Conservation (phyloP, 2,113 vertebrate genomes). For the Tetraodon nigroviridis region DNA sequence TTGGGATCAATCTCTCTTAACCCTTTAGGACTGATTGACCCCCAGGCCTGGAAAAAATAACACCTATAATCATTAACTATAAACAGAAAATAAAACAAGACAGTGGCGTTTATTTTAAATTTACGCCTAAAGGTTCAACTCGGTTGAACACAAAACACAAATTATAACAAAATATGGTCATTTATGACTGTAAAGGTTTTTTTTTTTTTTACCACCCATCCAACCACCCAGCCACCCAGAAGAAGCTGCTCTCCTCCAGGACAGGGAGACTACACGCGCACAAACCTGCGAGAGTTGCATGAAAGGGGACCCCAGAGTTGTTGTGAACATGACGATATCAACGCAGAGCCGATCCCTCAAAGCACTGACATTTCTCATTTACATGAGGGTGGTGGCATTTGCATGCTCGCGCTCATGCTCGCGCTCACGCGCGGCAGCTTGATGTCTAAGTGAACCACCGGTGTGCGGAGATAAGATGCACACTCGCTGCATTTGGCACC, state of each 20-base stretch:
- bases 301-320: slow-evolving; percentile 14
- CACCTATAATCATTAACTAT: too few relatives aligned
- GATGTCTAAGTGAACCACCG: slow-evolving; percentile 12
- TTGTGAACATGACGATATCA: slow-evolving; percentile 10
- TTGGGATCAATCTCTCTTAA: too few relatives aligned
- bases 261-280: slow-evolving; percentile 8
- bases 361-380: slow-evolving; percentile 42
- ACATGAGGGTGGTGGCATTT: slow-evolving; percentile 5
- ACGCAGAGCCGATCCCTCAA: slow-evolving; percentile 20
- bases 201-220: too few relatives aligned
- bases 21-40: too few relatives aligned
- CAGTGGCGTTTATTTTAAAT: too few relatives aligned
- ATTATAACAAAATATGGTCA: too few relatives aligned
- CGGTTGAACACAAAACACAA: too few relatives aligned
- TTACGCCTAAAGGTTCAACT: too few relatives aligned
- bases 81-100: too few relatives aligned
- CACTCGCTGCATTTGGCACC: background rate
- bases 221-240: slow-evolving; percentile 19
- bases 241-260: slow-evolving; percentile 7
- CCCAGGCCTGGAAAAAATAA: too few relatives aligned
- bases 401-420: slow-evolving; percentile 3
- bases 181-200: too few relatives aligned
- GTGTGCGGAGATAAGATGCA: slow-evolving; percentile 1
- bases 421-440: background rate
- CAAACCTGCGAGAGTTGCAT: slow-evolving; percentile 18